Evolutionary conservation across 2,113 vertebrate species (phyloP).

Genomic region (Tupaia tana): DNA sequence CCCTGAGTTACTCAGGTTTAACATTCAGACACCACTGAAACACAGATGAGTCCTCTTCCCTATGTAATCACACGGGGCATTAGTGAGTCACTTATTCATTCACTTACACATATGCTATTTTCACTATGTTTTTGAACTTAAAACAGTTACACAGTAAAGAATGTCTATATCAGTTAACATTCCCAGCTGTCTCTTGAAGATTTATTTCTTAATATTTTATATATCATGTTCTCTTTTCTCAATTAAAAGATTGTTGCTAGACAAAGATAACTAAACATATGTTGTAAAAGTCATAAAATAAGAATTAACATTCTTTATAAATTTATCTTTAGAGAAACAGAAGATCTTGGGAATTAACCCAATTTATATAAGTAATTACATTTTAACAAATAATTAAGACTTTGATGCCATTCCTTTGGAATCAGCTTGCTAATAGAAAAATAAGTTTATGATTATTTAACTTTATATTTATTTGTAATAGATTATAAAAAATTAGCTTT

Average conservation of each 20-base stretch:
- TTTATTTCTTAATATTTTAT: constrained; percentile 65
- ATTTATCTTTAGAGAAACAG: constrained; percentile 36
- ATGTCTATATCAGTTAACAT: constrained; percentile 44
- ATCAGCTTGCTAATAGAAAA: constrained; percentile 64
- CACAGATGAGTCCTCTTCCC: background rate
- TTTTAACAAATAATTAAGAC: constrained; percentile 51
- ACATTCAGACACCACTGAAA: background rate
- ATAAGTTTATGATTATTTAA: constrained; percentile 59
- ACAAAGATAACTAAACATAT: constrained; percentile 2
- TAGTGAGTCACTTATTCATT: constrained; percentile 56
- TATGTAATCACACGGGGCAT: background rate
- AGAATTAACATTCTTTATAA: constrained; percentile 27
- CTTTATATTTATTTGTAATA: constrained; percentile 67
- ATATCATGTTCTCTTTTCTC: background rate
- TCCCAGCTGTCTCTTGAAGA: constrained; percentile 75
- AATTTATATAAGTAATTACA: constrained; percentile 57
- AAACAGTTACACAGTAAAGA: constrained; percentile 74
- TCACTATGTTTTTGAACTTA: constrained; percentile 63
- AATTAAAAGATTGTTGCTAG: constrained; percentile 35
- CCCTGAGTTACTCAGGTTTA: background rate
- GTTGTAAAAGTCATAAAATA: constrained; percentile 46
- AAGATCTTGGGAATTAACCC: constrained; percentile 61
- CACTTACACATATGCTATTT: constrained; percentile 72
- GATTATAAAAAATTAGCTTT: constrained; percentile 33
- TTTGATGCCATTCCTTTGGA: constrained; percentile 65